Evolutionary conservation across 2,113 vertebrate species (phyloP).

Genomic region (Tauraco erythrolophus): DNA sequence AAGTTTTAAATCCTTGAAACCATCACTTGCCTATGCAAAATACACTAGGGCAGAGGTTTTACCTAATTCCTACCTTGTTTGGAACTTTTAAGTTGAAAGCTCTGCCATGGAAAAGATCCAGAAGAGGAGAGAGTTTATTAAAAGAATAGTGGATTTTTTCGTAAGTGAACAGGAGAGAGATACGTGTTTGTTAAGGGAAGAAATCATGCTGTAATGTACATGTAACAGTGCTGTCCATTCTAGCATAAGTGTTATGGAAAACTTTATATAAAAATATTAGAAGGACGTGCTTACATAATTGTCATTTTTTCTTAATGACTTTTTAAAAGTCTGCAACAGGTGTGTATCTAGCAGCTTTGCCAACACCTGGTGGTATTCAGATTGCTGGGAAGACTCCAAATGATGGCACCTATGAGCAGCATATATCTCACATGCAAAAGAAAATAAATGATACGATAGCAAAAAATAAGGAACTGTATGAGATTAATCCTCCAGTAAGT

Average conservation of each 20-base stretch:
- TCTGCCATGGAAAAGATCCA: background rate
- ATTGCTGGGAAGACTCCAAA: slow-evolving; percentile 93
- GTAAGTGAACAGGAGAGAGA: background rate
- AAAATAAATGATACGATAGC: slow-evolving; percentile 95
- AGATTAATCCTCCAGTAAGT: slow-evolving; percentile 94
- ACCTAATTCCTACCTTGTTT: background rate
- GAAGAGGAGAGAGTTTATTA: background rate
- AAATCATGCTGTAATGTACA: background rate
- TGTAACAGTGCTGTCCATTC: background rate
- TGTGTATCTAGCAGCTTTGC: slow-evolving; percentile 92
- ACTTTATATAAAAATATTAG: background rate
- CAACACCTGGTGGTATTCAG: slow-evolving; percentile 93
- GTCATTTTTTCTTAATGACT: background rate
- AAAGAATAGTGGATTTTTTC: background rate
- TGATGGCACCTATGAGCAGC: slow-evolving; percentile 92
- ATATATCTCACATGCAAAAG: slow-evolving; percentile 93
- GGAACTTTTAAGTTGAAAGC: background rate
- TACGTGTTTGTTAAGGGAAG: background rate
- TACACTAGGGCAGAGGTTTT: background rate
- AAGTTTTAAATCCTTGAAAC: background rate
- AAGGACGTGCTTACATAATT: background rate
- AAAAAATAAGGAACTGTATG: slow-evolving; percentile 94
- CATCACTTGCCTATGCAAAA: background rate
- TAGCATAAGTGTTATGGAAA: background rate
- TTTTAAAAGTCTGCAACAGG: slow-evolving; percentile 92